A percentile compares a stretch with the other conserved stretches of the same genome.
These are phyloP conservation scores for Tauraco hartlaubi DNA, from an alignment of 2,797 vertebrate genomes.

Conservation along the genomic window DNA sequence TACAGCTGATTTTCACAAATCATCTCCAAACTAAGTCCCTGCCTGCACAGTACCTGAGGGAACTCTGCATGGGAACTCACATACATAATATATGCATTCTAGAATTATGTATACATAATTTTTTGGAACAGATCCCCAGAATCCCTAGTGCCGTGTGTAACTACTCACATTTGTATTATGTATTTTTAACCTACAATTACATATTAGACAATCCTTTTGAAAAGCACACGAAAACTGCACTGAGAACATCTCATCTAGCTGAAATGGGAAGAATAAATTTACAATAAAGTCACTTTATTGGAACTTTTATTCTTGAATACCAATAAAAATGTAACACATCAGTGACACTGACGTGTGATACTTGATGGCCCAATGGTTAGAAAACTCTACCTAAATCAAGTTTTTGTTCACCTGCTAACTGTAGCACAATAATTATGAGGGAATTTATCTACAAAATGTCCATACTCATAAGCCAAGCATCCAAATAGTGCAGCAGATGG, in stretches of 20 bases:
- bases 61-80: neutral
- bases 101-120: rapidly evolving
- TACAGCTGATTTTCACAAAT: neutral
- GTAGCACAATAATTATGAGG: neutral
- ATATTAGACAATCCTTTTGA: neutral
- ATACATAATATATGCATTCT: neutral
- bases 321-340: neutral
- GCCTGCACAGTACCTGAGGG: neutral
- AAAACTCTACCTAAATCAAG: neutral
- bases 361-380: neutral
- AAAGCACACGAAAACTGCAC: neutral
- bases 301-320: neutral
- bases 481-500: neutral
- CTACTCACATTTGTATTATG: neutral
- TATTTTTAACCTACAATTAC: neutral
- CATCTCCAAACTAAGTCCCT: neutral
- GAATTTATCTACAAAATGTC: neutral
- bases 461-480: neutral
- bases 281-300: neutral
- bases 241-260: neutral
- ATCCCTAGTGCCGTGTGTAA: neutral
- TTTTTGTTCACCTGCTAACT: neutral
- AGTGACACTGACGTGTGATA: neutral
- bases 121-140: neutral
- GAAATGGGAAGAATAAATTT: neutral